phyloP scores from a whole-genome alignment of 37 sponge, comb jelly and placozoan species.

The Oscarella lobularis region DNA sequence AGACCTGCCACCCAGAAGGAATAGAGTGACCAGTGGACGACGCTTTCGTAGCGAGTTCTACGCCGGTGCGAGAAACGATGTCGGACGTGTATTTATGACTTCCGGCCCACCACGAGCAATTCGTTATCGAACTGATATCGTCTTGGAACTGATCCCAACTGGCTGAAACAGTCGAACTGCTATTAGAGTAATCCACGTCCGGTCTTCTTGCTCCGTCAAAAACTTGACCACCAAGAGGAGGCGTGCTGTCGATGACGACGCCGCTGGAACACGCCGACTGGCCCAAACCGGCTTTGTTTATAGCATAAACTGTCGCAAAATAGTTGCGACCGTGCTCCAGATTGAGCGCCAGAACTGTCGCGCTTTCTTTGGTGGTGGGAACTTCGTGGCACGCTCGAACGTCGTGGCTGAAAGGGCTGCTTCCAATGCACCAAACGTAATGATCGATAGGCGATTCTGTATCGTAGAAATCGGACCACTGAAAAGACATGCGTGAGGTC shows the following conservation, averaged over 20 bases:
- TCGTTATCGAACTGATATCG: background rate
- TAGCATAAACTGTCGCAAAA: background rate
- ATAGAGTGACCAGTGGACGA: background rate
- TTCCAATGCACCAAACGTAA: background rate
- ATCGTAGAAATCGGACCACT: slow-evolving; percentile 4
- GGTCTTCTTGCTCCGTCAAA: background rate
- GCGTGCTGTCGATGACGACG: background rate
- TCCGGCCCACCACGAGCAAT: background rate
- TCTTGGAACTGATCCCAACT: background rate
- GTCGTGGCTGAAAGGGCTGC: too few relatives aligned
- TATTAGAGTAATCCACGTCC: background rate
- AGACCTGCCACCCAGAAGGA: background rate
- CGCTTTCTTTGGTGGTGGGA: too few relatives aligned
- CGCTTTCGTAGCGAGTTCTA: background rate
- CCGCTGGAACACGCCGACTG: background rate
- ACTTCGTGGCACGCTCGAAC: too few relatives aligned
- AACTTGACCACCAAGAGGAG: background rate
- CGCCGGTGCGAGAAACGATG: background rate
- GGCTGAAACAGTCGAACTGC: background rate
- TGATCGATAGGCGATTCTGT: background rate
- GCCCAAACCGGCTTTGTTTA: background rate
- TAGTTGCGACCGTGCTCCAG: background rate
- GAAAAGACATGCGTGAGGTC: background rate
- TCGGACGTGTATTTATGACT: background rate
- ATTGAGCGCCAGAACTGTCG: too few relatives aligned